Evolutionary conservation across 2,888 invertebrate species (phyloP), one percentile per base, ranked within the genome.

Genomic region (Ichneumoninae sp.): DNA sequence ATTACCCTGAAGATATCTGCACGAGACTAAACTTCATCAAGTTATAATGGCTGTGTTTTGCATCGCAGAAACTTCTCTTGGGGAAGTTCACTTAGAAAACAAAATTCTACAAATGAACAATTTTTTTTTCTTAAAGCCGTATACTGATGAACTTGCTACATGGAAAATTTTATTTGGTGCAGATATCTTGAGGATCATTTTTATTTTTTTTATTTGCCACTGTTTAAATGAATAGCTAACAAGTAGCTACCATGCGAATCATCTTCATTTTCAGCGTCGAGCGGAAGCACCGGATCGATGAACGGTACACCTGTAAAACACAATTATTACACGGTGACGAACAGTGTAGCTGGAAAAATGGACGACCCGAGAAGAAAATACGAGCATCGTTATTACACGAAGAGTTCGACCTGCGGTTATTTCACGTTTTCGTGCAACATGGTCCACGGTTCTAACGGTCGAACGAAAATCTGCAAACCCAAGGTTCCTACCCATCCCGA

Each of bases 351-450:
- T 0, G 97, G 97, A 6, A 96, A 96, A 89, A 94, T 97, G 87
- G 96, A 96, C 86, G 90, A 87, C 89, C 95, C 96, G 36, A 94
- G 94, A 47, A 94, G 94, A 89, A 91, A 94, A 44, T 92, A 94
- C 52, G 95, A 96, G 81, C 96, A 96, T 83, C 96, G 97, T 91
- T 97, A 97, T 93, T 97, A 97, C 90, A 97, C 97, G 0, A 97
- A 97, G 93, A 97, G 97, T 8, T 97, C 97, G 1, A 97, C 97
- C 1, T 98, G 97, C 92, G 97, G 97, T 8, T 97, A 97, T 91
- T 97, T 97, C 88, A 97, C 97, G 1, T 97, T 97, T 92, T 96
- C 97, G 0, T 97, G 97, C 91, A 97, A 97, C 71, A 96, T 97
- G 91, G 97, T 97, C 0, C 96, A 96, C 89, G 96, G 97, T 13